Base-by-base conservation (phyloP, 2,113 vertebrate species). In the Chionis minor region DNA sequence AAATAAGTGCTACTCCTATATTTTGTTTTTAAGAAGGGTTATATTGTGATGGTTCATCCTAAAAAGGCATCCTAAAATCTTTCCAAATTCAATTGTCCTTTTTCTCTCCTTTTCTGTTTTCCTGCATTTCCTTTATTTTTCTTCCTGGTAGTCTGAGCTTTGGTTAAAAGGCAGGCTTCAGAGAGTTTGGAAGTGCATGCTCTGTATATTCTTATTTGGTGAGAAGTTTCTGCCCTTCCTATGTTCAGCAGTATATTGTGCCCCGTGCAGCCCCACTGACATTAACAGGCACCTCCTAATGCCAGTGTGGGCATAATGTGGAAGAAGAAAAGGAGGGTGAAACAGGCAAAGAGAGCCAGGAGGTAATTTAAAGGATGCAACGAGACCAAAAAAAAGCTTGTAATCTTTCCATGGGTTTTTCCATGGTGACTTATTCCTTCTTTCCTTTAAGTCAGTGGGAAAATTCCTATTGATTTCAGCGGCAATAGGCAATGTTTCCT, bases 1-100 rank as follows among this genome's bases (percentile, higher is more conserved):
- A 93, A 96, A 82, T 88, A 80, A 96, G 73, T 73, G 59, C 54
- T 90, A 69, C 55, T 96, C 28, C 69, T 85, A 26, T 88, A 90
- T 81, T 95, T 94, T 81, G 12, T 20, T 80, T 84, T 26, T 88
- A 92, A 85, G 58, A 92, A 80, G 56, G 59, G 51, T 56, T 82
- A 27, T 85, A 52, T 92, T 85, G 59, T 67, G 28, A 74, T 74
- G 71, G 77, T 94, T 90, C 47, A 56, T 79, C 80, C 93, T 91
- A 92, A 91, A 71, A 30, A 82, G 69, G 7, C 80, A 67, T 81
- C 62, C 44, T 61, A 49, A 38, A 38, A 38, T 14, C 42, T 89
- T 86, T 61, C 70, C 84, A 86, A 94, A 92, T 81, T 66, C 27
- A 12, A 47, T 33, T 74, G 33, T 55, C 15, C 9, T 77, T 92